Percentiles rank a stretch among this genome's conserved stretches.
Conservation (phyloP, 2,797 vertebrate genomes). For the Nannoperca australis region DNA sequence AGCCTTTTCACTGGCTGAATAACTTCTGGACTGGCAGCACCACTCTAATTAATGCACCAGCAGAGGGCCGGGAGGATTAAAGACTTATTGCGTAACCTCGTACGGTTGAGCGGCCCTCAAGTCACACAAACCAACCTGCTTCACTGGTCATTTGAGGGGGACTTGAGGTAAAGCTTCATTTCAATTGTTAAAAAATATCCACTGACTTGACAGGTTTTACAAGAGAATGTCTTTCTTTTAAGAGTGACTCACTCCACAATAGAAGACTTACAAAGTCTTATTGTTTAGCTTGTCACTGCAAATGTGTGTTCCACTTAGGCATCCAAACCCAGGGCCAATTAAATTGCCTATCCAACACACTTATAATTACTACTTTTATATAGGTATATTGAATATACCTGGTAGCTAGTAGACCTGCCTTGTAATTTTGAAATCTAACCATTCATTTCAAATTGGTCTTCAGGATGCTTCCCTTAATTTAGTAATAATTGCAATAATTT, state of each 20-base stretch:
- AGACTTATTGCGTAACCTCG: slow-evolving; percentile 70
- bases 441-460: not conserved
- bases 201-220: slow-evolving; percentile 20
- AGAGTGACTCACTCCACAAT: not conserved
- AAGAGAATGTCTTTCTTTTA: slow-evolving; percentile 6
- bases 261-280: not conserved
- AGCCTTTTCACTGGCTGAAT: slow-evolving; percentile 61
- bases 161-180: slow-evolving; percentile 25
- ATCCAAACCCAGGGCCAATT: not conserved
- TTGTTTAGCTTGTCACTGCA: not conserved
- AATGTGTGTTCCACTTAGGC: not conserved
- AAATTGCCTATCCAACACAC: not conserved
- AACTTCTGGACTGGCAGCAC: slow-evolving; percentile 60
- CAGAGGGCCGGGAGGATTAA: slow-evolving; percentile 53
- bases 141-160: slow-evolving; percentile 34
- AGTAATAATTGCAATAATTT: not conserved
- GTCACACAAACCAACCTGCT: slow-evolving; percentile 44
- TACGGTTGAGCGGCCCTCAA: slow-evolving; percentile 32
- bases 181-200: not conserved
- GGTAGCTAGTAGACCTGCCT: too few species aligned
- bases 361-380: too few species aligned
- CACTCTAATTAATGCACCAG: slow-evolving; percentile 57
- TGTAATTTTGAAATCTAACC: slow-evolving; percentile 10
- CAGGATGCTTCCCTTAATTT: not conserved
- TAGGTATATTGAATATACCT: not conserved